phyloP scores from a whole-genome alignment of 2,113 vertebrate species.

The Vulpes ferrilata region DNA sequence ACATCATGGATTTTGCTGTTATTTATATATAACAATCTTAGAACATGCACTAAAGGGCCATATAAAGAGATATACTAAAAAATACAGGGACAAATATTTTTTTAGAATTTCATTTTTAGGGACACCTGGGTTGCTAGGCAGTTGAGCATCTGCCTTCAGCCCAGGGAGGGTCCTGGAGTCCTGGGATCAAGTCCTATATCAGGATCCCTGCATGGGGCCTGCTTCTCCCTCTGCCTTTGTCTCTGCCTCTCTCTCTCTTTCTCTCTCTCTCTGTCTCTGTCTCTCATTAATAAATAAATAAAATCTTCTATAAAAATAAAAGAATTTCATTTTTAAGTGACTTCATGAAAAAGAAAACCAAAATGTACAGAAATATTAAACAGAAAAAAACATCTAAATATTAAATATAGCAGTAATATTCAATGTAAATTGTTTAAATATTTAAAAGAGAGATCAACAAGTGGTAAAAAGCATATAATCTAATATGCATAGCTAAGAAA shows the following conservation, averaged over 20 bases:
- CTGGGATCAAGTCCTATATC: too few species aligned
- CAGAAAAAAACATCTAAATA: not conserved
- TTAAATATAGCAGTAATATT: not conserved
- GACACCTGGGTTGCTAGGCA: too few species aligned
- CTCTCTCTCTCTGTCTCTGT: too few species aligned
- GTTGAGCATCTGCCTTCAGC: too few species aligned
- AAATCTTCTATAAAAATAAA: too few species aligned
- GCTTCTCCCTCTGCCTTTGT: too few species aligned
- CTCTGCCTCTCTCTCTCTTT: too few species aligned
- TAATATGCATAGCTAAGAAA: not conserved
- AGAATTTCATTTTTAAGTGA: not conserved
- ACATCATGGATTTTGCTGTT: not conserved
- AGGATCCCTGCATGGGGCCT: too few species aligned
- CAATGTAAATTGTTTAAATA: not conserved
- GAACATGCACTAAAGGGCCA: not conserved
- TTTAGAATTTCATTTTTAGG: too few species aligned
- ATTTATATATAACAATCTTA: not conserved
- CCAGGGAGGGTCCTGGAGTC: too few species aligned
- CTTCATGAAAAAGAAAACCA: not conserved
- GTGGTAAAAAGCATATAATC: not conserved
- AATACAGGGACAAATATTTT: not conserved
- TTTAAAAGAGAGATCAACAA: not conserved
- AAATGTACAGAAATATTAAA: not conserved
- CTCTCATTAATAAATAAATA: too few species aligned
- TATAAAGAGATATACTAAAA: not conserved